A percentile compares a stretch with the other conserved stretches of the same genome.
Conservation (phyloP, 2,888 invertebrate genomes). For the Drosophila fungiperda region DNA sequence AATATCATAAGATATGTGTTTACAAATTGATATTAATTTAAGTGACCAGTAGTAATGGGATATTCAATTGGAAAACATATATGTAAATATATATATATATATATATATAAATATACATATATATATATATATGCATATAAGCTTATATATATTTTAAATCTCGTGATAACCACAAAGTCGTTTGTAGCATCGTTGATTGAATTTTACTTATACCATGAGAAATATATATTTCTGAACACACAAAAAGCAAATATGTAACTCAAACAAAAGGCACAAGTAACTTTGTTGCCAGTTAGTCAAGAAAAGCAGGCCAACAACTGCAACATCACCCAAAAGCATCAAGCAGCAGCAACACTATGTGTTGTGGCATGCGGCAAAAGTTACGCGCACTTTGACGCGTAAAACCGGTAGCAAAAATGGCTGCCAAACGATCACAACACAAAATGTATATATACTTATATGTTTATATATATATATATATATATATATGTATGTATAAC, state of each 20-base stretch:
- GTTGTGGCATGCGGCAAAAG: conserved; percentile 74
- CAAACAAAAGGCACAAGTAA: conserved; percentile 26
- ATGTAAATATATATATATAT: no score
- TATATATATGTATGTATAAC: conserved; percentile 1
- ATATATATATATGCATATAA: no score
- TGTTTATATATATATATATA: no score
- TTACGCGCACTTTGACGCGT: conserved; percentile 78
- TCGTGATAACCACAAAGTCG: not conserved
- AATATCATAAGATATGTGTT: not conserved
- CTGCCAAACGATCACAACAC: conserved; percentile 43
- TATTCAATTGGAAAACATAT: not conserved
- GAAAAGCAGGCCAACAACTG: conserved; percentile 33
- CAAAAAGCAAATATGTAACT: conserved; percentile 20
- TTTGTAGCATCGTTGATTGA: not conserved
- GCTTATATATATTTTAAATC: not conserved
- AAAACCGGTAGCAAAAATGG: conserved; percentile 79
- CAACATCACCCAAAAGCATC: conserved; percentile 16
- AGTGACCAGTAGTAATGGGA: no score
- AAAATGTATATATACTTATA: conserved; percentile 10
- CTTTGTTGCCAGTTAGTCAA: conserved; percentile 21
- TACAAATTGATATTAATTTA: not conserved
- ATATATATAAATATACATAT: no score
- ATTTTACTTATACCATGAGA: not conserved
- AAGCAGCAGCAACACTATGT: conserved; percentile 42
- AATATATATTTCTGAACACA: not conserved